phyloP scores from a whole-genome alignment of 2,888 invertebrate genomes.

The Sarcophaga rosellei region DNA sequence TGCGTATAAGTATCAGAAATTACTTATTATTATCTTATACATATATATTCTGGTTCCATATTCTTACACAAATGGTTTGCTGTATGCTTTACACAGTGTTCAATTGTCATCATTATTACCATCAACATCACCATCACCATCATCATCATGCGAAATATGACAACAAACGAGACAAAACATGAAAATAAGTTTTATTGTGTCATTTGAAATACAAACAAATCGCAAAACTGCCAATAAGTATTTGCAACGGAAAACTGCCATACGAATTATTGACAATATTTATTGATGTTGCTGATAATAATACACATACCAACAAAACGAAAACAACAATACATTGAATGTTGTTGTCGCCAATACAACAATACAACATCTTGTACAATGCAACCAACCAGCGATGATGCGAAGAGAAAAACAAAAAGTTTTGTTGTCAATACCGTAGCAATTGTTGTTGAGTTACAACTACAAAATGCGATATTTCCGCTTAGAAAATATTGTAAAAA shows the following conservation, averaged over 20 bases:
- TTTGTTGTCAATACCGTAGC: background rate
- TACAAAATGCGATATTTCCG: slow-evolving; percentile 60
- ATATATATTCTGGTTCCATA: no score
- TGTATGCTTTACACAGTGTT: background rate
- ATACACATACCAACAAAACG: background rate
- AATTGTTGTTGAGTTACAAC: slow-evolving; percentile 20
- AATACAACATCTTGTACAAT: slow-evolving; percentile 15
- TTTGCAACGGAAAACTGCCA: slow-evolving; percentile 57
- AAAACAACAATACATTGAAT: background rate
- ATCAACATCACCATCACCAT: no score
- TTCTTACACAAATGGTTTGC: slow-evolving; percentile 22
- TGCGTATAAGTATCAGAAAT: no score
- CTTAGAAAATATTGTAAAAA: background rate
- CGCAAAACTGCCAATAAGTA: slow-evolving; percentile 31
- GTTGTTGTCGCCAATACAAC: slow-evolving; percentile 4
- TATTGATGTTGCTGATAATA: slow-evolving; percentile 36
- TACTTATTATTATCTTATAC: no score
- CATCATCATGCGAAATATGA: slow-evolving; percentile 46
- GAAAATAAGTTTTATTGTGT: slow-evolving; percentile 46
- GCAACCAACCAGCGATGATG: background rate
- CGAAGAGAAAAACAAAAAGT: background rate
- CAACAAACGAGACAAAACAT: slow-evolving; percentile 31
- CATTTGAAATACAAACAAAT: slow-evolving; percentile 58
- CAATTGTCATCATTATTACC: background rate
- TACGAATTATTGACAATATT: slow-evolving; percentile 64